Base-by-base conservation (phyloP, 2,113 vertebrate genomes). In the Carettochelys insculpta region DNA sequence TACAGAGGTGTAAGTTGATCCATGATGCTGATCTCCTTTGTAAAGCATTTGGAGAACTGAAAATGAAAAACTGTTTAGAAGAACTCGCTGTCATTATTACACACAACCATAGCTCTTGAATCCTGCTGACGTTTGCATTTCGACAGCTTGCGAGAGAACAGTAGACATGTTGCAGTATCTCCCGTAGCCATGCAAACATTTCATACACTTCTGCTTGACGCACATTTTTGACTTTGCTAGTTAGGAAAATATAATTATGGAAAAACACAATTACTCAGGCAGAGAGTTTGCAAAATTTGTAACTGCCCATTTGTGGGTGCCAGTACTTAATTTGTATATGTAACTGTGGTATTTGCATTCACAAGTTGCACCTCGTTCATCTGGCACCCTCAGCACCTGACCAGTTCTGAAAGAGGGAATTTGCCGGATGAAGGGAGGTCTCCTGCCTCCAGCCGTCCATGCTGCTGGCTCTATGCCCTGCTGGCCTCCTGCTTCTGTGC, bases 161-260 rank as follows among this genome's bases (percentile, higher is more conserved):
- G 53, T 0, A 73, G 68, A 65, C 34, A 16, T 65, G 34, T 65
- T 73, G 20, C 22, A 73, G n/a, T 20, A 41, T 43, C 24, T 65
- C 31, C 41, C 5, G 41, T 52, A 73, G 50, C 85, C 43, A 34
- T 13, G 8, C 51, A 11, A 29, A 27, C 5, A 0, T 78, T 85
- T 82, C 48, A 22, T 4, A 1, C 0, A 1, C 31, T 16, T 77
- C 4, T 54, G 78, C 58, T 86, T 5, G 50, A 38, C 68, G 79
- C n/a, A 68, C 80, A 47, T 6, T 1, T 6, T 92, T 81, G 11
- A 38, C 52, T 48, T 85, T 7, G 17, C 52, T 47, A 20, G 54
- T 61, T 50, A 38, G 14, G 45, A 38, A 48, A 41, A 10, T 22
- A 6, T 65, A n/a, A n/a, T 8, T 65, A 20, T 58, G 41, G 0